Base-by-base conservation (phyloP, 2,113 vertebrate species). In the Corythornis madagascariensis region DNA sequence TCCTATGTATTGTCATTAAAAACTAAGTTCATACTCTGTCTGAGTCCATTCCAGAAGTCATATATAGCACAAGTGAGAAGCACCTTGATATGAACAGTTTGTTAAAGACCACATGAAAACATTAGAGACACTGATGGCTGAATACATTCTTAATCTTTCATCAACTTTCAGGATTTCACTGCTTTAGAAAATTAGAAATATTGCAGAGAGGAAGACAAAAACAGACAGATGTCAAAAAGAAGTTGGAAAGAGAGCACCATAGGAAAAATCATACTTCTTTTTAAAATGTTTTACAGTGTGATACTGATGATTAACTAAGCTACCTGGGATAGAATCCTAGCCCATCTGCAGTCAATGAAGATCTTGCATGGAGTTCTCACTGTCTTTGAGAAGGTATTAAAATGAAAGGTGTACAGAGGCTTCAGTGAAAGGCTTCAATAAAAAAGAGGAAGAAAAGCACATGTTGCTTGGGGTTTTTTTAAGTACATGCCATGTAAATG, bases 181-280 rank as follows among this genome's bases (percentile, higher is more conserved):
- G 64, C 31, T 92, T 80, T 56, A 90, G 74, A 91, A 89, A 89
- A 71, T 13, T 9, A 89, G 45, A 20, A 66, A 74, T 85, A 82
- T 79, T 67, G 56, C 35, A 85, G 64, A 89, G n/a, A 87, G 6
- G 18, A 95, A 71, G 42, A 86, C 28, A 93, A 76, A 61, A 70
- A 79, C 85, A 65, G 33, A 75, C 15, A 82, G 31, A 13, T 89
- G 67, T 66, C 75, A 93, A 92, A 91, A 85, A 90, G 59, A 77
- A 85, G 72, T 38, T 91, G 75, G 84, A 89, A 95, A 89, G 78
- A 90, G 66, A 95, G 95, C 94, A 95, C 95, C 92, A 85, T 88
- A 72, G 12, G 84, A 93, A 94, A 94, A 91, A 85, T 94, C 82
- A 93, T 90, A 87, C 87, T 92, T 91, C 11, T 78, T 93, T 61